These are phyloP conservation scores for Heterodera carotae DNA, from an alignment of 1,140 invertebrate species.

Conservation along the genomic window DNA sequence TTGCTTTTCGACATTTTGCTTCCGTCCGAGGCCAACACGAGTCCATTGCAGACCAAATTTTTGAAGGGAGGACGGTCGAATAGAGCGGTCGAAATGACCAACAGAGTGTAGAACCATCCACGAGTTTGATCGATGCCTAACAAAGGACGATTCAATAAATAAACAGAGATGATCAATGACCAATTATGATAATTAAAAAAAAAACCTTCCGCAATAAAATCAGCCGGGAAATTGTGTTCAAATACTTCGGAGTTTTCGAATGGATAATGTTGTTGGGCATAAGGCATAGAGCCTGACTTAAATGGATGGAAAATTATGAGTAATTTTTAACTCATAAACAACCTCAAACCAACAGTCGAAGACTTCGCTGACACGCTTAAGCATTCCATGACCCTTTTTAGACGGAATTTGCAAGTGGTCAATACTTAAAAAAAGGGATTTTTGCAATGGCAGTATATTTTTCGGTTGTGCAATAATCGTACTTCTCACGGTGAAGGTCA, in stretches of 20 bases:
- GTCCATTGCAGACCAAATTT: constrained; percentile 91
- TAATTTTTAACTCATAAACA: neutral
- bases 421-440: constrained; percentile 69
- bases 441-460: constrained; percentile 9
- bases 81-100: constrained; percentile 92
- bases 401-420: constrained; percentile 94
- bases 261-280: constrained; percentile 93
- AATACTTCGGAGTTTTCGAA: constrained; percentile 85
- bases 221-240: constrained; percentile 92
- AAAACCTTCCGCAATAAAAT: constrained; percentile 88
- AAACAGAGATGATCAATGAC: constrained; percentile 10
- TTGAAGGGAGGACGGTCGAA: constrained; percentile 96
- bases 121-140: constrained; percentile 91
- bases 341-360: constrained; percentile 99
- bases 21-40: constrained; percentile 88
- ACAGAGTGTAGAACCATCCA: constrained; percentile 91
- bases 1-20: constrained; percentile 99
- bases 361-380: constrained; percentile 86
- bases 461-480: constrained; percentile 44
- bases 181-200: constrained; percentile 10
- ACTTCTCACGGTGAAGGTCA: constrained; percentile 90
- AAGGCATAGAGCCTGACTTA: constrained; percentile 93
- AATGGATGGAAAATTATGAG: neutral
- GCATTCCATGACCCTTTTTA: constrained; percentile 76
- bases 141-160: constrained; percentile 7